Percentiles rank a stretch among this genome's conserved stretches.
These are phyloP conservation scores for Epirrita christyi DNA, from an alignment of 2,888 invertebrate genomes.

Conservation along the genomic window DNA sequence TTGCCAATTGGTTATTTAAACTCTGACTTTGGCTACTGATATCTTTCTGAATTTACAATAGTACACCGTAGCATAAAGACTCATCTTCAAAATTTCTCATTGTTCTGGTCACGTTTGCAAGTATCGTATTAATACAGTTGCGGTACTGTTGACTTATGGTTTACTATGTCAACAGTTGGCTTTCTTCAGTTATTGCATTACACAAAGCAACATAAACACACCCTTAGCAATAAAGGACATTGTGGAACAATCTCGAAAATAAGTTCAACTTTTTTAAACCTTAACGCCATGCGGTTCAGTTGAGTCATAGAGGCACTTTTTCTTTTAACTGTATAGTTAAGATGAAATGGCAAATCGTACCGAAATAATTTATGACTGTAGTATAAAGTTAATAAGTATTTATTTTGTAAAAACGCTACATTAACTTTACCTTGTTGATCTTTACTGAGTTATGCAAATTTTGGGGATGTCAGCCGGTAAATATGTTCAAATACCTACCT, in stretches of 20 bases:
- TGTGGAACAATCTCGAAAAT: slow-evolving; percentile 41
- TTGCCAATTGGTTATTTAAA: too few species aligned
- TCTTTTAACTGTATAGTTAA: not conserved
- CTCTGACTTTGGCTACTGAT: too few species aligned
- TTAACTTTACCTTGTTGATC: slow-evolving; percentile 46
- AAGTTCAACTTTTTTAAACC: slow-evolving; percentile 9
- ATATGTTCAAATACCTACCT: not conserved
- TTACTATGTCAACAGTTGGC: slow-evolving; percentile 38
- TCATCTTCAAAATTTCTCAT: too few species aligned
- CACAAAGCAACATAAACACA: slow-evolving; percentile 59
- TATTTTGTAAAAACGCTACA: slow-evolving; percentile 45
- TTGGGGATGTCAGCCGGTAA: not conserved
- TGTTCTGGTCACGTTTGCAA: too few species aligned
- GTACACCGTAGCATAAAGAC: too few species aligned
- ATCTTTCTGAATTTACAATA: too few species aligned
- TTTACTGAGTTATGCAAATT: slow-evolving; percentile 19
- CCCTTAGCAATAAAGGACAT: slow-evolving; percentile 60
- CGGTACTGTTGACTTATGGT: not conserved
- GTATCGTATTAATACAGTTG: not conserved
- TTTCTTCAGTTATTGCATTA: slow-evolving; percentile 71
- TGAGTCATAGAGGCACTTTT: not conserved
- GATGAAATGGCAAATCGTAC: slow-evolving; percentile 57
- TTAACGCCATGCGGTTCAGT: slow-evolving; percentile 11
- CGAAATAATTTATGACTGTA: slow-evolving; percentile 53
- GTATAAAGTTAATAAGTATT: slow-evolving; percentile 45